These are phyloP conservation scores for Oryzias woworae DNA, from an alignment of 2,113 vertebrate genomes.

Conservation along the genomic window DNA sequence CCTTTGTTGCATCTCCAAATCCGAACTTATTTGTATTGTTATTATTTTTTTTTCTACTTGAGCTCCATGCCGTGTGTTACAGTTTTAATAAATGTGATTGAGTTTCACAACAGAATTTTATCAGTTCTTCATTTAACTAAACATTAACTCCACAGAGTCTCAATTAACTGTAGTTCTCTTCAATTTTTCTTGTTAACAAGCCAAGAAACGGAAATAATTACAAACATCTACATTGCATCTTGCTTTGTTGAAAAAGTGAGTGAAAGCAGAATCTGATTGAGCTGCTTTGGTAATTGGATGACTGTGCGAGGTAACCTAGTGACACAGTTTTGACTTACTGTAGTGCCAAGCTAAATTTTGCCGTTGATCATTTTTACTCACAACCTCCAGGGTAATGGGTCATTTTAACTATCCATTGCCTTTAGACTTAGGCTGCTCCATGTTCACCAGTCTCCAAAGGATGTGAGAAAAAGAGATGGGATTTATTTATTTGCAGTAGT, in stretches of 20 bases:
- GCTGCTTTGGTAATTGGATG: background rate
- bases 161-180: background rate
- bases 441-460: too few species aligned
- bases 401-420: too few species aligned
- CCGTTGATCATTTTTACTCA: background rate
- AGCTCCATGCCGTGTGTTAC: too few species aligned
- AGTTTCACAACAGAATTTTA: too few species aligned
- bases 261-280: background rate
- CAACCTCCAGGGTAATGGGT: background rate
- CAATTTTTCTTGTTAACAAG: background rate
- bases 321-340: background rate
- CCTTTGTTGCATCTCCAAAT: slow-evolving; percentile 24
- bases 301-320: background rate
- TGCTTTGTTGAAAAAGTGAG: background rate
- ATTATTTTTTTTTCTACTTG: too few species aligned
- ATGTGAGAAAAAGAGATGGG: too few species aligned
- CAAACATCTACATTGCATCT: background rate
- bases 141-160: too few species aligned
- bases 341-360: too few species aligned
- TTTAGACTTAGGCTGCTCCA: too few species aligned
- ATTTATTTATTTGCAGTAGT: too few species aligned
- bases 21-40: slow-evolving; percentile 8
- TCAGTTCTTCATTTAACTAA: background rate
- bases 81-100: background rate
- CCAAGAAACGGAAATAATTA: background rate